phyloP scores from a whole-genome alignment of 2,888 invertebrate genomes.

The Pocota personata region DNA sequence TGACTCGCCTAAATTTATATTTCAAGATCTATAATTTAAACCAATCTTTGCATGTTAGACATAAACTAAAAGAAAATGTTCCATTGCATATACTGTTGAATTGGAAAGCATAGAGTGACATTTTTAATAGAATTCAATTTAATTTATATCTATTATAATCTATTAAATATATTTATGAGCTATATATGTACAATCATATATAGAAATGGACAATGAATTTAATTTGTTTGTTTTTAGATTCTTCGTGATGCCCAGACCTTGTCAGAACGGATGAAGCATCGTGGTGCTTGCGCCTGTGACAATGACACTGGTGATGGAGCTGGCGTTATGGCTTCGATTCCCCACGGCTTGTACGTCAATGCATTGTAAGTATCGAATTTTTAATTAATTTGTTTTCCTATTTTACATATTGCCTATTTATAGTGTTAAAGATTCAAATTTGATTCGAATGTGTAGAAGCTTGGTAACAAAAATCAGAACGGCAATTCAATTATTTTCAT shows the following conservation, averaged over 20 bases:
- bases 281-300: conserved; percentile 99
- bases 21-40: too few relatives aligned
- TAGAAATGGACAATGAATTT: background rate
- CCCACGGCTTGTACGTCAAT: conserved; percentile 95
- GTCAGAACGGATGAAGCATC: conserved; percentile 99
- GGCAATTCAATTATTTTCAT: conserved; percentile 9
- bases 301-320: conserved; percentile 99
- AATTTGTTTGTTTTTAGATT: conserved; percentile 85
- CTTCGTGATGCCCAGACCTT: conserved; percentile 97
- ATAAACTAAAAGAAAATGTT: too few relatives aligned
- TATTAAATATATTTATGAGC: background rate
- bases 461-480: conserved; percentile 14
- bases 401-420: background rate
- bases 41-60: too few relatives aligned
- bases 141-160: background rate
- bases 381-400: background rate
- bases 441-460: background rate
- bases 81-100: too few relatives aligned
- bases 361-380: conserved; percentile 88
- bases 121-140: background rate
- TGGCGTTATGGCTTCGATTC: conserved; percentile 97
- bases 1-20: too few relatives aligned
- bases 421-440: background rate
- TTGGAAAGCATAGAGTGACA: background rate
- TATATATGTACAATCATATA: too few relatives aligned